Evolutionary conservation across 2,888 invertebrate genomes (phyloP), one percentile per base, ranked within the genome.

Genomic region (Limnephilus lunatus): DNA sequence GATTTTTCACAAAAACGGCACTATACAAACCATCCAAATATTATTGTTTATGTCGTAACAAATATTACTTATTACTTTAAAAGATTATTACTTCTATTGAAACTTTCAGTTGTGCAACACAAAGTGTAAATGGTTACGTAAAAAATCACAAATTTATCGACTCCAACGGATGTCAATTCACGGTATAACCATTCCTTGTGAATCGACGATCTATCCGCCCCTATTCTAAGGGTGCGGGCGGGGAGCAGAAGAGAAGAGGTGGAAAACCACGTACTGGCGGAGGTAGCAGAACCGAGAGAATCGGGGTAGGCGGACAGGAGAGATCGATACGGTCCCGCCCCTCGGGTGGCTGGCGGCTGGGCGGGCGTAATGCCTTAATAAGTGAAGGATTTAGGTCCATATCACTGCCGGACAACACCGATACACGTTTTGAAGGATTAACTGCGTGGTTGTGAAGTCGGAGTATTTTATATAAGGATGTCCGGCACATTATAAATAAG

Each of bases 301-400:
- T 68, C 53, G 88, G 88, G 35, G 35, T 81, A 30, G 89, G 81
- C 68, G 32, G 89, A 48, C 39, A 35, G 14, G 30, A 44, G 11
- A 25, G 85, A 86, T 86, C 85, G 85, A 86, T 86, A 35, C 44
- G 85, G 85, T n/a, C 85, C 39, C 85, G 32, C 85, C 44, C 44
- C 83, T 25, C 83, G 44, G 68, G 88, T 53, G 80, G 80, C 32
- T 53, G 30, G 31, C 32, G 80, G 80, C 48, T 48, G 48, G 81
- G 44, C 81, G 81, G 30, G 81, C 81, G 82, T 81, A 82, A 89
- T 89, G 82, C 89, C 81, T 44, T 32, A 30, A 89, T 89, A 81
- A 89, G 89, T 89, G 89, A 81, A 39, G 39, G 44, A 44, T 39
- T 89, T 89, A 89, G 30, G n/a, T 25, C 68, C 81, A 31, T 44